Evolutionary conservation across 2,888 invertebrate species (phyloP).

Genomic region (Hirtodrosophila histrioides): DNA sequence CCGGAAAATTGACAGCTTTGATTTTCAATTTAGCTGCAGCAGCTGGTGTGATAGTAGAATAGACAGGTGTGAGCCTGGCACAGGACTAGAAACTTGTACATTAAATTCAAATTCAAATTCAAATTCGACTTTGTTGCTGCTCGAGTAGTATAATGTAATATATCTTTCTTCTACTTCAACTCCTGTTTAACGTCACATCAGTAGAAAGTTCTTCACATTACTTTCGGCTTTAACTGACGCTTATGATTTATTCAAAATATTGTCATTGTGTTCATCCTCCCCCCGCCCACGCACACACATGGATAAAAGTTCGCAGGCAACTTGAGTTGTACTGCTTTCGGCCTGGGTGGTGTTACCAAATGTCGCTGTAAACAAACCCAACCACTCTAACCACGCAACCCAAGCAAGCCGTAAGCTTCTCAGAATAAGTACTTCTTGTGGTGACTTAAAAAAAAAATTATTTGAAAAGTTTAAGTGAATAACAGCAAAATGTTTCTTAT

Average conservation of each 20-base stretch:
- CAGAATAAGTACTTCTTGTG: conserved; percentile 35
- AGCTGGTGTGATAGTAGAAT: conserved; percentile 46
- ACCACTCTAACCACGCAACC: conserved; percentile 7
- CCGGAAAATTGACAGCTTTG: conserved; percentile 67
- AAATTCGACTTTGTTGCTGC: conserved; percentile 14
- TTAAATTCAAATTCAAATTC: conserved; percentile 35
- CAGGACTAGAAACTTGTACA: conserved; percentile 12
- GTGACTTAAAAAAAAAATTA: conserved; percentile 34
- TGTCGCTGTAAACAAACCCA: conserved; percentile 57
- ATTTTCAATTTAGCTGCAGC: conserved; percentile 72
- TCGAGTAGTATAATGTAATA: conserved; percentile 13
- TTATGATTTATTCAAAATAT: conserved; percentile 75
- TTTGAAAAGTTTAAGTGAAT: conserved; percentile 71
- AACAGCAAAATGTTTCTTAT: conserved; percentile 33
- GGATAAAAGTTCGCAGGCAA: conserved; percentile 52
- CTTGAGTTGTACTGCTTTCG: conserved; percentile 53
- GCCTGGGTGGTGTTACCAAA: too few species aligned
- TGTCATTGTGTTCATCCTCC: conserved; percentile 62
- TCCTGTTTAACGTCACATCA: conserved; percentile 22
- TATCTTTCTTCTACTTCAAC: conserved; percentile 9
- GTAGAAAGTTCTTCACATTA: conserved; percentile 52
- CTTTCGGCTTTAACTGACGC: conserved; percentile 42
- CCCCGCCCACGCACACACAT: conserved; percentile 23
- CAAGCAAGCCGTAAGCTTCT: conserved; percentile 36
- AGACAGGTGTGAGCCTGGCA: conserved; percentile 36